phyloP scores from a whole-genome alignment of 2,113 vertebrate genomes.

The Rafetus swinhoei region DNA sequence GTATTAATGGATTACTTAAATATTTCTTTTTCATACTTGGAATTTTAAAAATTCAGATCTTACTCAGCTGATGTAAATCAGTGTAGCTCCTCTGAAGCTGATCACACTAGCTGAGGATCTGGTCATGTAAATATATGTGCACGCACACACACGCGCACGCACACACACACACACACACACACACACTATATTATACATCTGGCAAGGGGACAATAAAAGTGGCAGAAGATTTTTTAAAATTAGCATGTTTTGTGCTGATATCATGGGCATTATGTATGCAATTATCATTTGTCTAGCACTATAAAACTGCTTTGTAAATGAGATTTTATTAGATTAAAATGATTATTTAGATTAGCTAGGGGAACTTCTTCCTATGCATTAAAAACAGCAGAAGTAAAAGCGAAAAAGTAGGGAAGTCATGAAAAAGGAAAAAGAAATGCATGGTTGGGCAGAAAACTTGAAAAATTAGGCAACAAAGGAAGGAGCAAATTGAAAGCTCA shows the following conservation, averaged over 20 bases:
- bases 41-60: neutral
- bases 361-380: neutral
- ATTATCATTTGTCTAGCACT: constrained; percentile 1
- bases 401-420: neutral
- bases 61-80: neutral
- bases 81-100: neutral
- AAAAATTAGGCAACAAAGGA: constrained; percentile 43
- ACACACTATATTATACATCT: neutral
- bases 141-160: neutral
- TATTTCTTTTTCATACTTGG: neutral
- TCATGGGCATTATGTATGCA: constrained; percentile 23
- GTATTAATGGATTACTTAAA: neutral
- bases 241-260: neutral
- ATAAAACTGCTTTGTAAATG: constrained; percentile 10
- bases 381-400: neutral
- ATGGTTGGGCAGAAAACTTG: neutral
- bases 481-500: constrained; percentile 58
- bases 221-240: neutral
- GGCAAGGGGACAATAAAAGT: constrained; percentile 23
- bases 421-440: neutral
- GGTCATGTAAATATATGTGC: neutral
- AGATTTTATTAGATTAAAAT: neutral
- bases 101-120: neutral
- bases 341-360: neutral
- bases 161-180: neutral